Evolutionary conservation across 2,888 invertebrate species (phyloP), one percentile per base, ranked within the genome.

Genomic region (Neuroscelio doddi): DNA sequence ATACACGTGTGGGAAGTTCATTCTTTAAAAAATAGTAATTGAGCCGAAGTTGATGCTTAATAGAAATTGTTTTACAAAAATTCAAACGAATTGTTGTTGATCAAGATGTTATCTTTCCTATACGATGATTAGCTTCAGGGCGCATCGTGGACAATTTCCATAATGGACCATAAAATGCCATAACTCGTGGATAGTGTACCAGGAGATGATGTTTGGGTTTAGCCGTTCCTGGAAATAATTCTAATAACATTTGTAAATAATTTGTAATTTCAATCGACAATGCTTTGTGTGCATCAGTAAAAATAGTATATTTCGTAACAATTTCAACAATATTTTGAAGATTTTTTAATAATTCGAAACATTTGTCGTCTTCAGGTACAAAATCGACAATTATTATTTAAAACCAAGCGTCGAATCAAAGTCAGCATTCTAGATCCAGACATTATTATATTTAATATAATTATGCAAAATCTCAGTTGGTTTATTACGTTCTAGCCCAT

Each of bases 121-220:
- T 34, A 16, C 14, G 42, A 16, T 52, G 51, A 26, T 52, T 52
- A 9, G 34, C 41, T 42, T 42, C 51, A 51, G 41, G 41, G 3
- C 51, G 51, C 12, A 51, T 41, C 14, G 51, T 39, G 7, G 17
- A 17, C 8, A 39, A 8, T 16, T 15, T 17, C 47, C 49, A 45
- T 29, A 67, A 59, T 51, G 67, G 67, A 39, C 58, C 67, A 45
- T 56, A 47, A 1, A 21, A 29, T 14, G 27, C 36, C 62, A 65
- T 61, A 38, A 61, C 42, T 5, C 16, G 29, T n/a, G 64, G 55
- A 38, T 64, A 67, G 30, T 67, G 59, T 14, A 62, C 15, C 10
- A 66, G 29, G 10, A 64, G 45, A 30, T 69, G 67, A 42, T 65
- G 68, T 46, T 68, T 56, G 8, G 45, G 56, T 41, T 51, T 63